These are phyloP conservation scores for Epizoanthus ramosus DNA, from an alignment of 92 coral and sea anemone genomes.

Conservation along the genomic window DNA sequence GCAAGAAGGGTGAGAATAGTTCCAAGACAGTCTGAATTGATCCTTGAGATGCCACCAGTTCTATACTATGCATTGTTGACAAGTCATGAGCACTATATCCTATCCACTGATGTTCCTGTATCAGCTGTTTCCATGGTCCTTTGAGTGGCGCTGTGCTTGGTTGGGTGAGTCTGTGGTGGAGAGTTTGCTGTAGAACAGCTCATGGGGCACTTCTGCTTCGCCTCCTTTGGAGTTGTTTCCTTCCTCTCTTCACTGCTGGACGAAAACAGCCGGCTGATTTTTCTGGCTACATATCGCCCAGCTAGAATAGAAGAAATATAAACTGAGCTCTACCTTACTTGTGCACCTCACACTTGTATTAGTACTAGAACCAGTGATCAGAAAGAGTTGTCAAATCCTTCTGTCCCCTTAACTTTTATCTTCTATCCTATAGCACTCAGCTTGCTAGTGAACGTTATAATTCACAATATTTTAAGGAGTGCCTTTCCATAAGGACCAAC, in stretches of 20 bases:
- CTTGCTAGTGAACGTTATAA: too few relatives aligned
- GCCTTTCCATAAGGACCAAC: too few relatives aligned
- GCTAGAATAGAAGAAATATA: slow-evolving; percentile 2
- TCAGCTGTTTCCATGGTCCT: neutral
- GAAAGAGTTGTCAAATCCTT: too few relatives aligned
- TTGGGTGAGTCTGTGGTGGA: neutral
- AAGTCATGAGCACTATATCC: neutral
- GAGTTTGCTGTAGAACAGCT: neutral
- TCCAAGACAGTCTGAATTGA: neutral
- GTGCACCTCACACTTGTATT: too few relatives aligned
- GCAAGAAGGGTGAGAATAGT: too few relatives aligned
- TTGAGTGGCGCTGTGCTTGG: neutral
- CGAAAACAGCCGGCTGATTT: slow-evolving; percentile 36
- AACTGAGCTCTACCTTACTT: neutral
- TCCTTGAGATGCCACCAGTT: neutral
- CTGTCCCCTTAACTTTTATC: too few relatives aligned
- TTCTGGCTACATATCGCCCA: slow-evolving; percentile 41
- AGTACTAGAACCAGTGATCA: too few relatives aligned
- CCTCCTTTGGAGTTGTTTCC: slow-evolving; percentile 3
- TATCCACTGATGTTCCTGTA: neutral
- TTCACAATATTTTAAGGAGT: too few relatives aligned
- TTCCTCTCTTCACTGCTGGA: slow-evolving; percentile 10
- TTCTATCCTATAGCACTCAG: too few relatives aligned
- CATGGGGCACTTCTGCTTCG: slow-evolving; percentile 14
- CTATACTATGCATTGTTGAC: too few relatives aligned